phyloP scores from a whole-genome alignment of 2,888 invertebrate genomes.

The Villa cingulata region DNA sequence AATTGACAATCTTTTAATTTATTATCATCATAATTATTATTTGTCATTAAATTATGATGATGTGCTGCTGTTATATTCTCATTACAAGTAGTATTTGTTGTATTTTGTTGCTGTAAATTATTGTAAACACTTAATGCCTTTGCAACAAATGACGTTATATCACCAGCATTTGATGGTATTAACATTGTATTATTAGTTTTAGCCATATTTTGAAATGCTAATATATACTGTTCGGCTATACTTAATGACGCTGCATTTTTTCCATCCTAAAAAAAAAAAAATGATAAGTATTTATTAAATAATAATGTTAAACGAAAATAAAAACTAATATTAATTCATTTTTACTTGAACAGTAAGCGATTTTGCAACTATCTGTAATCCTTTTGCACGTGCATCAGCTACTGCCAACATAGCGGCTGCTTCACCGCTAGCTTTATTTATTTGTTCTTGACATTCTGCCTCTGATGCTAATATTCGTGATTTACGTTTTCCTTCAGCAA shows the following conservation, averaged over 20 bases:
- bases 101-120: background rate
- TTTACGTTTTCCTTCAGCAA: slow-evolving; percentile 90
- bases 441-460: slow-evolving; percentile 86
- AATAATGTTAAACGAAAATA: too few species aligned
- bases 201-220: slow-evolving; percentile 86
- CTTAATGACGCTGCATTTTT: slow-evolving; percentile 81
- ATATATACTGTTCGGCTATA: slow-evolving; percentile 91
- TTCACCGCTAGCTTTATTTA: slow-evolving; percentile 86
- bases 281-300: slow-evolving; percentile 5
- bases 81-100: too few species aligned
- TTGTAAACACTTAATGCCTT: slow-evolving; percentile 24
- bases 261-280: slow-evolving; percentile 47
- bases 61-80: too few species aligned
- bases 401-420: slow-evolving; percentile 81
- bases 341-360: slow-evolving; percentile 32
- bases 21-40: too few species aligned
- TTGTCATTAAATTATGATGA: too few species aligned
- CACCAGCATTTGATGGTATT: slow-evolving; percentile 75
- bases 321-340: background rate
- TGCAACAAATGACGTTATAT: slow-evolving; percentile 29
- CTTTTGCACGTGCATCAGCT: slow-evolving; percentile 81
- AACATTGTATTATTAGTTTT: slow-evolving; percentile 89
- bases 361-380: slow-evolving; percentile 62
- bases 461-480: slow-evolving; percentile 89
- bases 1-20: too few species aligned